Evolutionary conservation across 2,113 vertebrate genomes (phyloP).

Genomic region (Terrapene triunguis): DNA sequence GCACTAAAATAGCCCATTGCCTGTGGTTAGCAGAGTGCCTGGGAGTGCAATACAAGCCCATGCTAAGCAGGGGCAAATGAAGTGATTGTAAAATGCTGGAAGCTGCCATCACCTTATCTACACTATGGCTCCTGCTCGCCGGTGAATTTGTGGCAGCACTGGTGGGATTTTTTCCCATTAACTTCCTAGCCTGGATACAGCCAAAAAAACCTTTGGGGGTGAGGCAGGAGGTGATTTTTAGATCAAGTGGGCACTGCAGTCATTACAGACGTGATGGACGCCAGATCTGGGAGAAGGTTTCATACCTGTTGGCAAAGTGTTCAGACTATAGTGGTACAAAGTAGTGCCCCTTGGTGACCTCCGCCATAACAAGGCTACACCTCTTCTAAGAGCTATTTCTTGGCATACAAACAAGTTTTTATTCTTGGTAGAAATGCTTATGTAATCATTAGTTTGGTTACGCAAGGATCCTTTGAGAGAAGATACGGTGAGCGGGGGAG

Average conservation of each 20-base stretch:
- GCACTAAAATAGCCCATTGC: neutral
- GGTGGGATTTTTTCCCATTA: neutral
- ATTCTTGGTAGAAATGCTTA: neutral
- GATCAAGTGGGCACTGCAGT: neutral
- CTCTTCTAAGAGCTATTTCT: neutral
- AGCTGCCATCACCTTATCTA: neutral
- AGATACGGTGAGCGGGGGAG: neutral
- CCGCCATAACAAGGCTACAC: neutral
- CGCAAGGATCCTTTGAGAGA: neutral
- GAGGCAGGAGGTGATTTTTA: neutral
- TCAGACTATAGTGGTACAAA: neutral
- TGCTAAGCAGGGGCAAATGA: neutral
- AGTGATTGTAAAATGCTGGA: neutral
- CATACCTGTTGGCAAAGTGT: neutral
- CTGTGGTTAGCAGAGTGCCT: fast-evolving
- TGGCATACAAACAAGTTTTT: neutral
- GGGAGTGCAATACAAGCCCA: fast-evolving
- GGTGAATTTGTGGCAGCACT: neutral
- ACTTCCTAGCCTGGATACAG: neutral
- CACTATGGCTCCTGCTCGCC: neutral
- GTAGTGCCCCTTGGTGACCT: neutral
- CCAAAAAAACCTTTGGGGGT: neutral
- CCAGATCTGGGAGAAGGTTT: neutral
- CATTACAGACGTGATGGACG: neutral
- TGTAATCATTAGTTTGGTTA: neutral